phyloP scores from a whole-genome alignment of 2,113 vertebrate genomes.

The Pardalotus punctatus region DNA sequence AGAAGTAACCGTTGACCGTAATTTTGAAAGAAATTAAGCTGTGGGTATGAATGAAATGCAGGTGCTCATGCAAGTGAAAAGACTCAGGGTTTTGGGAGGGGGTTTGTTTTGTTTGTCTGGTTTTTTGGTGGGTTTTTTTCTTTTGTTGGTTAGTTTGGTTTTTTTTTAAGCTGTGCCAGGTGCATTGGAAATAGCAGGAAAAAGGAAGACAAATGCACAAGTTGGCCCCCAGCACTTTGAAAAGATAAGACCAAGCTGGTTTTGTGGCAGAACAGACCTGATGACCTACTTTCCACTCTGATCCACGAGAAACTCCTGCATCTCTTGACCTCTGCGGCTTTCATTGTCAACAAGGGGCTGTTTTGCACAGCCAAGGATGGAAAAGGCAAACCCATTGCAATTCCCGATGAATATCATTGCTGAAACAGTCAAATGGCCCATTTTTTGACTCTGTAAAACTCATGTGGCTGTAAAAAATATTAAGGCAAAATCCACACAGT shows the following conservation, averaged over 20 bases:
- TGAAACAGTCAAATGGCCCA: neutral
- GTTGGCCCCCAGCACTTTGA: neutral
- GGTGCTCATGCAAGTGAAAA: neutral
- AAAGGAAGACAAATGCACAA: neutral
- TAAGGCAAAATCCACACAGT: neutral
- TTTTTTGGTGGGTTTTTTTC: neutral
- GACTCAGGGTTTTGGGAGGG: fast-evolving
- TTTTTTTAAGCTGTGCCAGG: neutral
- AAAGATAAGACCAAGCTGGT: neutral
- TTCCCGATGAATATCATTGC: neutral
- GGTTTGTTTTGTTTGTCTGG: neutral
- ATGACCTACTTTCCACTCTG: neutral
- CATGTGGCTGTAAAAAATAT: fast-evolving
- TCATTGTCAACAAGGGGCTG: neutral
- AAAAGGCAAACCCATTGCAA: neutral
- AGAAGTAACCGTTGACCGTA: neutral
- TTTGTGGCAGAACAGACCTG: neutral
- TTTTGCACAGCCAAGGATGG: neutral
- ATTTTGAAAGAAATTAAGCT: neutral
- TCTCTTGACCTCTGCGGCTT: neutral
- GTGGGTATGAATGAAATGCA: neutral
- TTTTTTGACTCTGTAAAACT: neutral
- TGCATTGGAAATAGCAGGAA: neutral
- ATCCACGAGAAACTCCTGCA: neutral
- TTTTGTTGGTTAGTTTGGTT: neutral